Base-by-base conservation (phyloP, 2,797 vertebrate species). In the Spea hammondii region DNA sequence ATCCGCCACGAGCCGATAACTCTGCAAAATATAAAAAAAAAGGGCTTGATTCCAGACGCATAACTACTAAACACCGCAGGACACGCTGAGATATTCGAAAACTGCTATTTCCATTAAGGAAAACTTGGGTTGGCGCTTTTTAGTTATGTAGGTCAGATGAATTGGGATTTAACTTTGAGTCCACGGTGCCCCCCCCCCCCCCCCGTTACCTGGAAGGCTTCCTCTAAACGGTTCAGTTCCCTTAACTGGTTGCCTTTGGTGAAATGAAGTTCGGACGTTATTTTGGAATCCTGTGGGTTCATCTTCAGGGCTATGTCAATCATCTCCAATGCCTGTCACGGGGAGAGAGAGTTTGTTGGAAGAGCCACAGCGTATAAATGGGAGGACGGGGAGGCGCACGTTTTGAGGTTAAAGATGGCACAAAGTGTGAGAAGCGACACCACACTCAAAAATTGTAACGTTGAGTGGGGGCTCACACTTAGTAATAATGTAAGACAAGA, bases 181-280 rank as follows among this genome's bases (percentile, higher is more conserved):
- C 32, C 32, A 32, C 2, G 32, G 1, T 32, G 32, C 1, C 32
- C 2, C 32, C 32, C 2, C 32, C 32, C 2, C 13, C 12, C 1
- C 32, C 14, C 3, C 7, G 0, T 55, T 89, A 96, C 97, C 96
- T 99, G 90, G 0, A 98, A 97, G 83, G 97, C 96, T 86, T 88
- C 88, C 85, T 98, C 95, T 78, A 99, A 91, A 83, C 91, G 93
- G 87, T 98, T 97, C 89, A 97, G 95, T 87, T 99, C 97, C 85
- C 97, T 88, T 72, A 98, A 92, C 83, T 97, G 97, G 89, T 99
- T 99, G 85, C 97, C 97, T 93, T 96, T 96, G 71, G 96, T 97
- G 88, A 99, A 99, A 83, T 95, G 90, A 14, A 99, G 94, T 84
- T 99, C 97, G 59, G 97, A 96, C 85, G 87, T 88, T 60, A 98